Evolutionary conservation across 2,113 vertebrate species (phyloP).

Genomic region (Tinamus guttatus): DNA sequence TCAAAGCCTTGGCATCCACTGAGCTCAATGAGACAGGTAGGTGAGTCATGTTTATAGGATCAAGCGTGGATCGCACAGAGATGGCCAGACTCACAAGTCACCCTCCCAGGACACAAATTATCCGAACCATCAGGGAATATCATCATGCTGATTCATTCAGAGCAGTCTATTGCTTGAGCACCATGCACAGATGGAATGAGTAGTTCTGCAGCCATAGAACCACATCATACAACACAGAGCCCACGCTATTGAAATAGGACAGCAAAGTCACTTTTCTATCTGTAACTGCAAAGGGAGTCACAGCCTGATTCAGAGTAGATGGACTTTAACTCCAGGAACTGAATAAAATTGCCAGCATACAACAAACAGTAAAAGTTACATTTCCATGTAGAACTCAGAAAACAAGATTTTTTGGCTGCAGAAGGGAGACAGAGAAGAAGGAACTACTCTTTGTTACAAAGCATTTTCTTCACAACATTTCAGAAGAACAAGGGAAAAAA

Average conservation of each 20-base stretch:
- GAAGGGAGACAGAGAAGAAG: background rate
- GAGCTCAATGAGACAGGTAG: background rate
- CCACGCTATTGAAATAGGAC: background rate
- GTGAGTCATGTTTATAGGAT: background rate
- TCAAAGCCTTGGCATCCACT: background rate
- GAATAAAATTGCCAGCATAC: background rate
- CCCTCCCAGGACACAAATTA: background rate
- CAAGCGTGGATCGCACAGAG: background rate
- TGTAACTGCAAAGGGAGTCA: background rate
- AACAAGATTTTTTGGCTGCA: background rate
- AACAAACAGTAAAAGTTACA: background rate
- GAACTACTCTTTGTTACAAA: background rate
- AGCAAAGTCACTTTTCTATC: background rate
- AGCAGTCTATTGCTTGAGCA: background rate
- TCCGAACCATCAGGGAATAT: background rate
- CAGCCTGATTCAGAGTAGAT: background rate
- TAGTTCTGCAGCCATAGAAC: background rate
- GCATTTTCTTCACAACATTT: background rate
- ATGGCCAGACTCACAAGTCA: background rate
- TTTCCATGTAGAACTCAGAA: background rate
- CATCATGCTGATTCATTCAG: background rate
- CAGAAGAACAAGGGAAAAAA: background rate
- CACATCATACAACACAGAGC: fast-evolving
- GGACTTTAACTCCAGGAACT: background rate
- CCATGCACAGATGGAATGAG: background rate